Evolutionary conservation across 2,888 invertebrate genomes (phyloP).

Genomic region (Muschampia plurimacula): DNA sequence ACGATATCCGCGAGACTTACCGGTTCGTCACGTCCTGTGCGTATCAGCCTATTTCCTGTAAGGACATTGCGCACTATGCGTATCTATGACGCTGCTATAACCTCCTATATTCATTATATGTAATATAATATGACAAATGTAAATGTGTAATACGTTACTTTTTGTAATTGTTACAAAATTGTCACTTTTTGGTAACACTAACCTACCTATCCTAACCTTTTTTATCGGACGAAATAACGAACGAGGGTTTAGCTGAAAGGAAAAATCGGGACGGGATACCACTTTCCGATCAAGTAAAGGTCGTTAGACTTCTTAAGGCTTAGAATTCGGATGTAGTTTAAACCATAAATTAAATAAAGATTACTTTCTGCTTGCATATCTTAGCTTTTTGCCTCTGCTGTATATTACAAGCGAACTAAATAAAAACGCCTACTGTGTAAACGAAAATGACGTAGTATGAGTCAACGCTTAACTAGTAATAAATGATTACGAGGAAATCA

Average conservation of each 20-base stretch:
- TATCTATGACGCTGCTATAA: neutral
- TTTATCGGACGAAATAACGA: neutral
- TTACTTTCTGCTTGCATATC: neutral
- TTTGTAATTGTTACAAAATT: neutral
- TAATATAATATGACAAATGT: neutral
- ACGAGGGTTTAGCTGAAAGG: neutral
- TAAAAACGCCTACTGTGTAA: slow-evolving; percentile 19
- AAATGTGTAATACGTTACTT: neutral
- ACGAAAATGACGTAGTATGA: neutral
- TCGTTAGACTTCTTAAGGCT: too few relatives aligned
- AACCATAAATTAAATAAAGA: neutral
- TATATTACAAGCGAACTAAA: neutral
- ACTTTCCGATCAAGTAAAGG: neutral
- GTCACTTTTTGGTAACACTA: neutral
- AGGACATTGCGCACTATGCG: slow-evolving; percentile 16
- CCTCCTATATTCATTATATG: neutral
- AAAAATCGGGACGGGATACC: neutral
- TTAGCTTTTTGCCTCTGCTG: neutral
- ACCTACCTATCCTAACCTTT: too few relatives aligned
- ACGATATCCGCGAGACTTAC: slow-evolving; percentile 16
- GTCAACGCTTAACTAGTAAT: slow-evolving; percentile 20
- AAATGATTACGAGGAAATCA: slow-evolving; percentile 30
- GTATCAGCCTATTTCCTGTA: slow-evolving; percentile 15
- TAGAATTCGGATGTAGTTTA: neutral
- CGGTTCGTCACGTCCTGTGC: slow-evolving; percentile 25